Base-by-base conservation (phyloP, 2,888 invertebrate species). In the Choreutis nemorana region DNA sequence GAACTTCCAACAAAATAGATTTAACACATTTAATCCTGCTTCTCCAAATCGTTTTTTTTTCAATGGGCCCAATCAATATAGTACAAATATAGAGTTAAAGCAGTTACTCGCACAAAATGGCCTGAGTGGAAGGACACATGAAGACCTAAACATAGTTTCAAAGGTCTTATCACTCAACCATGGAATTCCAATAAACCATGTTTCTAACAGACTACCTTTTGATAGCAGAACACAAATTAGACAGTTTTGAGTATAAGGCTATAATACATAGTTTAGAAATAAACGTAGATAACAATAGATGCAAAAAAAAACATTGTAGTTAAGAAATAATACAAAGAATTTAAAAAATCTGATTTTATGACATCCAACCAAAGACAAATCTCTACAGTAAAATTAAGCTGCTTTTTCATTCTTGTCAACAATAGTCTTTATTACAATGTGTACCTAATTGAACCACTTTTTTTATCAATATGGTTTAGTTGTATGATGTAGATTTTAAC, bases 101-200 rank as follows among this genome's bases (percentile, higher is more conserved):
- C 83, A 84, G 41, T 63, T 89, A 24, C 56, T 89, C 10, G 80
- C 78, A 28, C 85, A 87, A 54, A 85, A 86, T 27, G 88, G 88
- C 18, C 77, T 89, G 22, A 84, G 84, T 23, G 73, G 72, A 23
- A 81, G 83, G 41, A 72, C 71, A 37, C 83, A 84, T 32, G 90
- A 90, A 55, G 91, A 91, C 62, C 71, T 91, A 28, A 90, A 88
- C 55, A 88, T 91, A 47, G 89, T 91, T 18, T 87, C 89, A 25
- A 91, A 91, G 71, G 88, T 91, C 34, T 66, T 91, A 46, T 89
- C 91, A 5, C 66, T 91, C 31, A 90, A 91, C 61, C 90, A 90
- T 48, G 87, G 87, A 26, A 75, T 87, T n/a, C 51, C 82, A 4
- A 48, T 82, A 1, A 66, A 65, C 32, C 59, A 63, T 31, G 51